Evolutionary conservation across 92 coral and sea anemone genomes (phyloP).

Genomic region (Heteractis magnifica): DNA sequence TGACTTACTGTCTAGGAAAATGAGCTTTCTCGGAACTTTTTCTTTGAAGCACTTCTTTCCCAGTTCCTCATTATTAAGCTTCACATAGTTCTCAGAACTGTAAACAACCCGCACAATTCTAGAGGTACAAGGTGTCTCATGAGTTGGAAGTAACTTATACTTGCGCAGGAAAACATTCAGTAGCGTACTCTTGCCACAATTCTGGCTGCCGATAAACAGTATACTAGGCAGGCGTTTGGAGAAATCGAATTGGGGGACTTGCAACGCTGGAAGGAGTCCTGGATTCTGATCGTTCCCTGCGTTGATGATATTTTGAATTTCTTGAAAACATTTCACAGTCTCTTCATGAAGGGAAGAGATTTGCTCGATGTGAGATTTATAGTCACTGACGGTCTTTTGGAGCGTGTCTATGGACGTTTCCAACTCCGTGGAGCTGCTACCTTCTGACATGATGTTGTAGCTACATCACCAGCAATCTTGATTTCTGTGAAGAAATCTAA

Average conservation of each 20-base stretch:
- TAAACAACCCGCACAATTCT: slow-evolving; percentile 56
- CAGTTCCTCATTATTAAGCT: slow-evolving; percentile 12
- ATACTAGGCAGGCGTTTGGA: slow-evolving; percentile 39
- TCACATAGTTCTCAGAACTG: slow-evolving; percentile 31
- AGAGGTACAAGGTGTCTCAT: slow-evolving; percentile 60
- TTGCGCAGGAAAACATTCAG: slow-evolving; percentile 44
- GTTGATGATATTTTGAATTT: slow-evolving; percentile 32
- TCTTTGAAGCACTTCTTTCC: neutral
- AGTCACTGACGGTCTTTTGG: slow-evolving; percentile 36
- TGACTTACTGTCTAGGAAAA: slow-evolving; percentile 31
- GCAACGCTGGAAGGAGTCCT: slow-evolving; percentile 21
- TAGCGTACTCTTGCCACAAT: slow-evolving; percentile 62
- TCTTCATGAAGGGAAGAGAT: slow-evolving; percentile 33
- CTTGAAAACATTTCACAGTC: slow-evolving; percentile 40
- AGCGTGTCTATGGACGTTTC: slow-evolving; percentile 20
- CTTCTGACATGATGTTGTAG: neutral
- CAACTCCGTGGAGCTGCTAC: slow-evolving; percentile 9
- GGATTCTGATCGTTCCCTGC: slow-evolving; percentile 26
- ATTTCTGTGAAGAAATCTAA: no score
- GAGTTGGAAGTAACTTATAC: slow-evolving; percentile 40
- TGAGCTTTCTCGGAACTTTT: slow-evolving; percentile 22
- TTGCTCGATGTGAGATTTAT: slow-evolving; percentile 35
- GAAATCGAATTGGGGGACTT: slow-evolving; percentile 46
- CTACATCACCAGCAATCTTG: no score
- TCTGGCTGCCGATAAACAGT: slow-evolving; percentile 55